Percentiles rank a stretch among this genome's conserved stretches.
These are phyloP conservation scores for Erebia ligea DNA, from an alignment of 2,888 invertebrate genomes.

Conservation along the genomic window DNA sequence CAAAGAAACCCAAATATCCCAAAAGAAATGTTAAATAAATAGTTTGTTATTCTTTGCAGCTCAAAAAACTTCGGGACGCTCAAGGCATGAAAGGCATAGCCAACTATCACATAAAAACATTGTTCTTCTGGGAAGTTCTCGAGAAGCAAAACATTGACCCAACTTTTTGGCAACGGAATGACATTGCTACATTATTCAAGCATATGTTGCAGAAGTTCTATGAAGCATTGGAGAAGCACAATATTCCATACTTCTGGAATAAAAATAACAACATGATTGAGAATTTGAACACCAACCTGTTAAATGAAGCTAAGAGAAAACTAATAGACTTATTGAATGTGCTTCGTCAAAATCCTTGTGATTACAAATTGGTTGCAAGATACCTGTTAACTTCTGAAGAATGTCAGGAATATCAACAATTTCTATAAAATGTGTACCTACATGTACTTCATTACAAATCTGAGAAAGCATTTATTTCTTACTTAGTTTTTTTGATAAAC, in stretches of 20 bases:
- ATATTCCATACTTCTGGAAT: constrained; percentile 79
- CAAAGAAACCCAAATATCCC: no score
- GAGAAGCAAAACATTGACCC: constrained; percentile 40
- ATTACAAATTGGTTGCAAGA: constrained; percentile 58
- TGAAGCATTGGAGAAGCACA: constrained; percentile 50
- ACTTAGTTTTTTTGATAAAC: no score
- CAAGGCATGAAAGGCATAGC: constrained; percentile 70
- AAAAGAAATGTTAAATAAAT: no score
- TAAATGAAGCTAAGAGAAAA: constrained; percentile 53
- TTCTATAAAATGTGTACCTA: neutral
- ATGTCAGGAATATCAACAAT: constrained; percentile 52
- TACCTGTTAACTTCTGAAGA: constrained; percentile 57
- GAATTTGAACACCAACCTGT: constrained; percentile 41
- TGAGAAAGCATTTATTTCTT: no score
- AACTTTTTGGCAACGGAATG: constrained; percentile 56
- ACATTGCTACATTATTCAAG: constrained; percentile 57
- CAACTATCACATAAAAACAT: constrained; percentile 83
- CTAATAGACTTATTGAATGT: constrained; percentile 51
- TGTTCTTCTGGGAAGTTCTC: constrained; percentile 71
- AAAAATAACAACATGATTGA: constrained; percentile 68
- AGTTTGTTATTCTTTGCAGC: constrained; percentile 47
- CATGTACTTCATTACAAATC: no score
- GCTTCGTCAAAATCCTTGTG: constrained; percentile 50
- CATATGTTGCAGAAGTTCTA: constrained; percentile 69
- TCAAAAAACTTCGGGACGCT: constrained; percentile 79